Conservation (phyloP, 2,888 invertebrate species). For the Onchidella celtica region DNA sequence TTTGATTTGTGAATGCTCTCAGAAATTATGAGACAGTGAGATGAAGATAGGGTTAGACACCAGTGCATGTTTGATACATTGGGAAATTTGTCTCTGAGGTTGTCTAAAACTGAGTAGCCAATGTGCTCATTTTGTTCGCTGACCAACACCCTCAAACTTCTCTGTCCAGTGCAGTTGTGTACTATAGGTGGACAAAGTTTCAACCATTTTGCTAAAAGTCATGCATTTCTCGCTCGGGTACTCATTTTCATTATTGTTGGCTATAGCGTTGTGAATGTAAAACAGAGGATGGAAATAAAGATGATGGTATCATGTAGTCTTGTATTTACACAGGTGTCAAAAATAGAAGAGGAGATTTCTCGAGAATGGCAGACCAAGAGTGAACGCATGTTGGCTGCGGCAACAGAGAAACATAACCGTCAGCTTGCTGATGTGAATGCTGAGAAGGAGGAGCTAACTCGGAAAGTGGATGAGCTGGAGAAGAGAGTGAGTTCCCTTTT, state of each 20-base stretch:
- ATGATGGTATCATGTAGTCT: too few relatives aligned
- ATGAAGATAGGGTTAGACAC: not conserved
- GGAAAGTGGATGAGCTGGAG: slow-evolving; percentile 18
- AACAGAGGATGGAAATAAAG: too few relatives aligned
- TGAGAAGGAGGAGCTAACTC: slow-evolving; percentile 28
- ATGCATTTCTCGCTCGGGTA: not conserved
- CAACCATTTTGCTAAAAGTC: not conserved
- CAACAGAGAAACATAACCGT: slow-evolving; percentile 15
- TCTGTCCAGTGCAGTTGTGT: too few relatives aligned
- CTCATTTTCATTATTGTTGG: too few relatives aligned
- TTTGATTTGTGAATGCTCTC: not conserved
- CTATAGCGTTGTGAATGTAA: too few relatives aligned
- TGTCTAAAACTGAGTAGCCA: too few relatives aligned
- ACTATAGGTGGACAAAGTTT: too few relatives aligned
- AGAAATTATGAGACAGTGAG: not conserved
- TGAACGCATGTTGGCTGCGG: slow-evolving; percentile 23
- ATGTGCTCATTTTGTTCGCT: too few relatives aligned
- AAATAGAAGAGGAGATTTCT: slow-evolving; percentile 34
- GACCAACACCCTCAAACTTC: too few relatives aligned
- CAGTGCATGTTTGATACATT: not conserved
- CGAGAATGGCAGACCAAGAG: slow-evolving; percentile 37
- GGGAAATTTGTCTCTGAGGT: too few relatives aligned
- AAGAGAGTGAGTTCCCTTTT: slow-evolving; percentile 17
- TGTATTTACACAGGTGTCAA: slow-evolving; percentile 40
- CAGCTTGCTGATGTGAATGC: slow-evolving; percentile 2